Evolutionary conservation across 2,113 vertebrate genomes (phyloP).

Genomic region (Numida meleagris): DNA sequence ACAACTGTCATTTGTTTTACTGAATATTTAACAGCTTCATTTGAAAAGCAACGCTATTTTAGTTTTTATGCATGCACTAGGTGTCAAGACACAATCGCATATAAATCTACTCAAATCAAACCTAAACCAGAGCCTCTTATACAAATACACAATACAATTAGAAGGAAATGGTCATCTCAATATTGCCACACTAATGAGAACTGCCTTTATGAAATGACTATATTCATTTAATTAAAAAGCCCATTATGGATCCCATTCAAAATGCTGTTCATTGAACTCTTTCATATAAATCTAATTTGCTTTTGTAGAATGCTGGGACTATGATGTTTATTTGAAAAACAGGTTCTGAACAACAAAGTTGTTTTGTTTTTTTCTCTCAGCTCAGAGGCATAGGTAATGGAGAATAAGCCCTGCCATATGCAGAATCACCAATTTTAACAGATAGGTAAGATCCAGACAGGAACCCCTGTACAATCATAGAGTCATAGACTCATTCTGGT

Average conservation of each 20-base stretch:
- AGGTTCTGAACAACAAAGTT: conserved; percentile 54
- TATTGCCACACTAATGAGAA: conserved; percentile 75
- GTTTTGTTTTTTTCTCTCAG: neutral
- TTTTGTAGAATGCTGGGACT: conserved; percentile 53
- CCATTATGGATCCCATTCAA: conserved; percentile 73
- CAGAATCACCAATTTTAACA: neutral
- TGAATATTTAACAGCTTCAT: conserved; percentile 23
- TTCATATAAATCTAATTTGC: conserved; percentile 74
- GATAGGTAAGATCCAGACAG: neutral
- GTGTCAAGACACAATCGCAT: conserved; percentile 39
- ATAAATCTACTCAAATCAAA: conserved; percentile 75
- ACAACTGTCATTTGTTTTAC: neutral
- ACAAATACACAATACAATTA: conserved; percentile 72
- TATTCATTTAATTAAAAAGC: conserved; percentile 83
- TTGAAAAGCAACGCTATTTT: conserved; percentile 10
- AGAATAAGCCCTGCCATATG: neutral
- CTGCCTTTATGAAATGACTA: conserved; percentile 74
- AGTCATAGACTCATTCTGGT: too few relatives aligned
- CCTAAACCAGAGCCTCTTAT: conserved; percentile 46
- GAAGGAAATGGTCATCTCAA: conserved; percentile 74
- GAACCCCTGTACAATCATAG: neutral
- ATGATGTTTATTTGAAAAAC: conserved; percentile 64
- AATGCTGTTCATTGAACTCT: conserved; percentile 72
- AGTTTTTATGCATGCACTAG: neutral
- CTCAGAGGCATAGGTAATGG: neutral